phyloP scores from a whole-genome alignment of 1,140 invertebrate genomes.

The Dendrolimus punctatus region DNA sequence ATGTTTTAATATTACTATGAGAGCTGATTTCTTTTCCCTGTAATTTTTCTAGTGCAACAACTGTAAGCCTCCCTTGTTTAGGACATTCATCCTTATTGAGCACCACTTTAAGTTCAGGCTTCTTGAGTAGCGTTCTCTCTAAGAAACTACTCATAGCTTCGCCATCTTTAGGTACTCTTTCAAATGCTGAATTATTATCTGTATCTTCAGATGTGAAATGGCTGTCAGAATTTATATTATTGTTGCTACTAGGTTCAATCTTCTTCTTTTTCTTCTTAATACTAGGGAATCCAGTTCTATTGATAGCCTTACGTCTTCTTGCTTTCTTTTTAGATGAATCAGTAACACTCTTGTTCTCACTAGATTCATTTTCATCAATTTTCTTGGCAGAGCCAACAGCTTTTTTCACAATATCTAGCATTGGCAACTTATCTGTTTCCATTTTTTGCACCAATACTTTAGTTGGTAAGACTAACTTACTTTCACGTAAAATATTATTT shows the following conservation, averaged over 20 bases:
- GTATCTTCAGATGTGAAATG: conserved; percentile 52
- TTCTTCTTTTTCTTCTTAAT: conserved; percentile 90
- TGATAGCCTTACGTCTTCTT: conserved; percentile 83
- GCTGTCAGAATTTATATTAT: conserved; percentile 43
- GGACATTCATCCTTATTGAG: conserved; percentile 67
- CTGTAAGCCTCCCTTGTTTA: conserved; percentile 70
- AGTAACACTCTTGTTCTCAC: conserved; percentile 33
- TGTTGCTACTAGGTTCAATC: conserved; percentile 38
- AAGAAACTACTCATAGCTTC: conserved; percentile 77
- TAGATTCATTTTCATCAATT: conserved; percentile 22
- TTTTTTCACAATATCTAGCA: conserved; percentile 37
- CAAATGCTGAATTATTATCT: conserved; percentile 68
- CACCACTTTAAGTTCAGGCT: conserved; percentile 62
- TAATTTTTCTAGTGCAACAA: conserved; percentile 73
- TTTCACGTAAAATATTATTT: conserved; percentile 59
- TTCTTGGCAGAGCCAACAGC: conserved; percentile 20
- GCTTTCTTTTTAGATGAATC: conserved; percentile 75
- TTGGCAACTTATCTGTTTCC: conserved; percentile 42
- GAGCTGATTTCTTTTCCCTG: conserved; percentile 63
- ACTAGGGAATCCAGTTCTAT: conserved; percentile 89
- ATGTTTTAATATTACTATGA: conserved; percentile 29
- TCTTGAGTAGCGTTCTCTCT: conserved; percentile 68
- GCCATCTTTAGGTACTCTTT: conserved; percentile 76
- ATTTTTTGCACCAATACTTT: conserved; percentile 56
- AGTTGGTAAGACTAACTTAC: conserved; percentile 57